These are phyloP conservation scores for Dendrolimus houi DNA, from an alignment of 2,888 invertebrate species.

Conservation along the genomic window DNA sequence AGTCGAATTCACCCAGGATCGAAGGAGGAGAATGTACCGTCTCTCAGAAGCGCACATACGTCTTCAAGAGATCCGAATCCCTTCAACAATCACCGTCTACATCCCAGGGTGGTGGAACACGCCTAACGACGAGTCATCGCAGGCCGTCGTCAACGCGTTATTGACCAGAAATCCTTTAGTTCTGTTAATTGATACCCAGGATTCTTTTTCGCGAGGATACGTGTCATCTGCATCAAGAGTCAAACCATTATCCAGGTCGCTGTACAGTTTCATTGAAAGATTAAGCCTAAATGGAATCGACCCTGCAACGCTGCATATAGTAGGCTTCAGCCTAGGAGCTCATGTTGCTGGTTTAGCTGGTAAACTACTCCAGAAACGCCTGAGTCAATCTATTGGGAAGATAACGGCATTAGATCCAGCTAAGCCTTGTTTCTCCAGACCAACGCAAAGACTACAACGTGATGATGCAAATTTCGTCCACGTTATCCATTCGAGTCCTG, in stretches of 20 bases:
- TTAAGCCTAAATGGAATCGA: slow-evolving; percentile 40
- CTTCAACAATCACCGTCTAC: slow-evolving; percentile 35
- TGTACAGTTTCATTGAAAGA: slow-evolving; percentile 37
- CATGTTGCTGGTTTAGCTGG: slow-evolving; percentile 76
- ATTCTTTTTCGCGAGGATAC: slow-evolving; percentile 52
- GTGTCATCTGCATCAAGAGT: slow-evolving; percentile 47
- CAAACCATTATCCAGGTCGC: slow-evolving; percentile 35
- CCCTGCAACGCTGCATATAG: slow-evolving; percentile 67
- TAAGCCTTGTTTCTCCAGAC: slow-evolving; percentile 47
- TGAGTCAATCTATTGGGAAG: slow-evolving; percentile 33
- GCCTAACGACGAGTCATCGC: slow-evolving; percentile 47
- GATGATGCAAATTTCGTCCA: slow-evolving; percentile 53
- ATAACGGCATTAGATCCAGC: slow-evolving; percentile 63
- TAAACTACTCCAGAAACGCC: slow-evolving; percentile 34
- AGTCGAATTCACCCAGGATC: slow-evolving; percentile 28
- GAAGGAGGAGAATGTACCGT: slow-evolving; percentile 20
- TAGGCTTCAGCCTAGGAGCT: slow-evolving; percentile 80
- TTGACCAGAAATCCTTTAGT: slow-evolving; percentile 35
- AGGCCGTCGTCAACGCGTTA: slow-evolving; percentile 40
- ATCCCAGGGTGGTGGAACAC: slow-evolving; percentile 65
- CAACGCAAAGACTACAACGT: slow-evolving; percentile 32
- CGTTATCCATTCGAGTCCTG: slow-evolving; percentile 56
- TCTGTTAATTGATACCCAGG: slow-evolving; percentile 46
- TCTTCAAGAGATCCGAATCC: slow-evolving; percentile 11
- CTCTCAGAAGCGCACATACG: slow-evolving; percentile 23